Evolutionary conservation across 23 tunicate species (phyloP).

Genomic region (Trididemnum miniatum): DNA sequence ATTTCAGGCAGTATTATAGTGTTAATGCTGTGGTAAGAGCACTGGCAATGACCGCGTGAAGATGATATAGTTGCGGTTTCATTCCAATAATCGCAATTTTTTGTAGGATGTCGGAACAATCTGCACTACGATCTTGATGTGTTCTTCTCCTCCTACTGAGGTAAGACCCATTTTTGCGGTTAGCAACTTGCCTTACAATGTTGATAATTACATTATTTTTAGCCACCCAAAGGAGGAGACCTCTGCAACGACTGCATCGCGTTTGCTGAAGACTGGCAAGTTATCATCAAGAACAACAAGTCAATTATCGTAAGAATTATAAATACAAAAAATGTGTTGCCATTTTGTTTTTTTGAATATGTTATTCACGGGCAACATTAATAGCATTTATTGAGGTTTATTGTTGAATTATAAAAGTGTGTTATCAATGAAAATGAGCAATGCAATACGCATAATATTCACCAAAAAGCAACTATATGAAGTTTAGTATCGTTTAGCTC

Average conservation of each 20-base stretch:
- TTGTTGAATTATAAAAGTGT: too few relatives aligned
- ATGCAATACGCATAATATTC: too few relatives aligned
- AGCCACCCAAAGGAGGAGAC: slow-evolving; percentile 44
- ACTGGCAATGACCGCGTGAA: neutral
- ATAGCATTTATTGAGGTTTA: too few relatives aligned
- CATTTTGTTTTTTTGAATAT: too few relatives aligned
- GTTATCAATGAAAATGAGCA: too few relatives aligned
- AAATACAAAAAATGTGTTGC: too few relatives aligned
- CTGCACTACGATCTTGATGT: slow-evolving; percentile 80
- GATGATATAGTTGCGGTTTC: neutral
- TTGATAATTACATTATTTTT: neutral
- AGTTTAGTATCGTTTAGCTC: too few relatives aligned
- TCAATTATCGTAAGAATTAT: slow-evolving; percentile 83
- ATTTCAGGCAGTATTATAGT: neutral
- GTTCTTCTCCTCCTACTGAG: slow-evolving; percentile 42
- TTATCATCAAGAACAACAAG: slow-evolving; percentile 66
- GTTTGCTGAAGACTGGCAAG: slow-evolving; percentile 78
- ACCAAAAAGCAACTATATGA: too few relatives aligned
- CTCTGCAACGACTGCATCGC: slow-evolving; percentile 74
- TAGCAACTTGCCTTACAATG: neutral
- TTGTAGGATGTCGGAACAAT: slow-evolving; percentile 68
- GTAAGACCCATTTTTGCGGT: neutral
- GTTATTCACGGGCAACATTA: too few relatives aligned
- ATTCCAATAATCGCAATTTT: neutral
- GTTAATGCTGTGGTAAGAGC: neutral